Evolutionary conservation across 1,140 invertebrate species (phyloP).

Genomic region (Venturia canescens): DNA sequence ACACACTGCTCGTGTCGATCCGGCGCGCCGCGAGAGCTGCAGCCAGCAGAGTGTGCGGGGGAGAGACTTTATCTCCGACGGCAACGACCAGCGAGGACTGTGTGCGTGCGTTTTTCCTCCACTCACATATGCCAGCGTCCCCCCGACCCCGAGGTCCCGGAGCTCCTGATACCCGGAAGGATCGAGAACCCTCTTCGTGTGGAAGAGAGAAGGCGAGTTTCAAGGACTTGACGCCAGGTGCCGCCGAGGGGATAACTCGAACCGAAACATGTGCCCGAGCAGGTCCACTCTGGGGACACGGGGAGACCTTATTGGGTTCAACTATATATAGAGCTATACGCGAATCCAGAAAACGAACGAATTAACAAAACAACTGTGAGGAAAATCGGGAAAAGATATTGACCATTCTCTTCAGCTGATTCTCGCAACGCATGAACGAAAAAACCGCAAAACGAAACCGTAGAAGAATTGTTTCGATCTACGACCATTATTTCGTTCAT

Average conservation of each 20-base stretch:
- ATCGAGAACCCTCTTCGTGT: slow-evolving; percentile 50
- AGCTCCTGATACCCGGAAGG: slow-evolving; percentile 70
- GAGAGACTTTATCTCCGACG: slow-evolving; percentile 61
- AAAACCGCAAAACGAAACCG: too few species aligned
- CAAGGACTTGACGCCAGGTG: slow-evolving; percentile 72
- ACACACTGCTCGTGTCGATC: slow-evolving; percentile 59
- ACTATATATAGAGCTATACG: not conserved
- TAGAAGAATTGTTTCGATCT: too few species aligned
- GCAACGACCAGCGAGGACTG: slow-evolving; percentile 29
- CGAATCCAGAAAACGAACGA: too few species aligned
- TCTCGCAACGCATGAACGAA: too few species aligned
- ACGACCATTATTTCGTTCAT: too few species aligned
- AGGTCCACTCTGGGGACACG: slow-evolving; percentile 58
- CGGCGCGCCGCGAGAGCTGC: slow-evolving; percentile 51
- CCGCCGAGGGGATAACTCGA: slow-evolving; percentile 66
- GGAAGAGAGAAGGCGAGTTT: slow-evolving; percentile 58
- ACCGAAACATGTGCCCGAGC: slow-evolving; percentile 64
- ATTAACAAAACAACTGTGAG: too few species aligned
- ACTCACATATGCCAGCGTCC: slow-evolving; percentile 31
- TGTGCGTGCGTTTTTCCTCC: not conserved
- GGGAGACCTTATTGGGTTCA: slow-evolving; percentile 15
- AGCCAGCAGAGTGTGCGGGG: slow-evolving; percentile 62
- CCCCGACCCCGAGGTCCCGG: slow-evolving; percentile 36
- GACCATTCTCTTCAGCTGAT: too few species aligned
- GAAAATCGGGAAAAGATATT: too few species aligned